Evolutionary conservation across 2,888 invertebrate genomes (phyloP).

Genomic region (Agriopis leucophaearia): DNA sequence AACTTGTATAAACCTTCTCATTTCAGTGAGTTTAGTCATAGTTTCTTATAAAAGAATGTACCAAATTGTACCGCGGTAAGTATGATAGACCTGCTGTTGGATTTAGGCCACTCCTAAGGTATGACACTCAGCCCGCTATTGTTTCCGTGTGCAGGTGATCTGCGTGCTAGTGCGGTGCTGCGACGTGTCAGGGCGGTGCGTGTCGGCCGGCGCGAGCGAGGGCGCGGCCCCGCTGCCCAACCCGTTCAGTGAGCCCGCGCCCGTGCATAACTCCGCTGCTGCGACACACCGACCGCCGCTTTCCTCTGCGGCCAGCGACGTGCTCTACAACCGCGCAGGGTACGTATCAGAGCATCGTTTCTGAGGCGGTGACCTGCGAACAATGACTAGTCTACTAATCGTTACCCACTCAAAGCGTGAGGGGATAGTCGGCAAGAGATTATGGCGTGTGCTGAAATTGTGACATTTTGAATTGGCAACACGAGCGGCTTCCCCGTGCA

Average conservation of each 20-base stretch:
- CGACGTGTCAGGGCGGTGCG: conserved; percentile 91
- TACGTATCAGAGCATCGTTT: conserved; percentile 63
- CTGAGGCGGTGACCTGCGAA: too few relatives aligned
- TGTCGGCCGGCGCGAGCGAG: conserved; percentile 82
- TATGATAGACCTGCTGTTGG: too few relatives aligned
- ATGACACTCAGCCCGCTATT: neutral
- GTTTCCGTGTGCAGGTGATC: conserved; percentile 85
- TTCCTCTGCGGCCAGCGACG: conserved; percentile 90
- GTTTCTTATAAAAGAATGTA: neutral
- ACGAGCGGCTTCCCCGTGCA: too few relatives aligned
- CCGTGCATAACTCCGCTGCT: conserved; percentile 44
- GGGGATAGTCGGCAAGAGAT: too few relatives aligned
- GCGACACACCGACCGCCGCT: conserved; percentile 61
- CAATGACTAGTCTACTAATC: too few relatives aligned
- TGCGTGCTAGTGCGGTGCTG: conserved; percentile 96
- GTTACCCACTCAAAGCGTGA: too few relatives aligned
- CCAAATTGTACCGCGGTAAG: neutral
- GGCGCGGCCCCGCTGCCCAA: conserved; percentile 88
- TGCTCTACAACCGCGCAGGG: conserved; percentile 93
- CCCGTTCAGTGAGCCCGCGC: conserved; percentile 91
- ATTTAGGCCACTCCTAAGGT: too few relatives aligned
- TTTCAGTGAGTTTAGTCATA: too few relatives aligned
- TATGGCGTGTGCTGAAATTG: too few relatives aligned
- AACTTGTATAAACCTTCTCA: too few relatives aligned
- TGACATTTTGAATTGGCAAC: too few relatives aligned